Evolutionary conservation across 2,888 invertebrate genomes (phyloP).

Genomic region (Tricholauxania praeusta): DNA sequence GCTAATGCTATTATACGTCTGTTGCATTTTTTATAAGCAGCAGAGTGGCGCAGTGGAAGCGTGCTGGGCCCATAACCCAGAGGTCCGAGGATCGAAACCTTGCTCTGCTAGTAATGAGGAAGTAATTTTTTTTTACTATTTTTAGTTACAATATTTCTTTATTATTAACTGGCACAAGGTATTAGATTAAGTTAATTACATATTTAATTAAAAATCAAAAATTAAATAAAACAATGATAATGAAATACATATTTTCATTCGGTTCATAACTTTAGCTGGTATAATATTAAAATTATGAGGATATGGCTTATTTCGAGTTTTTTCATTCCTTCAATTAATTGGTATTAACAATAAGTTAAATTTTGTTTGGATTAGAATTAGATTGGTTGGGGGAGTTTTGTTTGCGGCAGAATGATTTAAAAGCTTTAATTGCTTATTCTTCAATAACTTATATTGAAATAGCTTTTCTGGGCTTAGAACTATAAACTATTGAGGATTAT

Average conservation of each 20-base stretch:
- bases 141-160: too few species aligned
- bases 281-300: constrained; percentile 80
- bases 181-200: too few species aligned
- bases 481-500: constrained; percentile 70
- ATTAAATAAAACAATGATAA: too few species aligned
- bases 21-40: constrained; percentile 58
- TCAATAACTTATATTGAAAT: constrained; percentile 79
- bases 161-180: too few species aligned
- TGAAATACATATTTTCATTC: too few species aligned
- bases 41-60: constrained; percentile 86
- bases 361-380: constrained; percentile 71
- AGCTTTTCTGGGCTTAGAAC: constrained; percentile 73
- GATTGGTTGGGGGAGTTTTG: constrained; percentile 74
- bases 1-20: too few species aligned
- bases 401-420: constrained; percentile 78
- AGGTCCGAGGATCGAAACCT: constrained; percentile 70
- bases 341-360: constrained; percentile 70
- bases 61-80: constrained; percentile 83
- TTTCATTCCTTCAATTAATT: constrained; percentile 69
- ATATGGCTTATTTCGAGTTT: constrained; percentile 75
- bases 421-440: constrained; percentile 75
- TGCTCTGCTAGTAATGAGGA: constrained; percentile 63
- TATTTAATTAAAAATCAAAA: too few species aligned
- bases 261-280: constrained; percentile 81
- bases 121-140: too few species aligned